Evolutionary conservation across 2,113 vertebrate genomes (phyloP).

Genomic region (Microcebus lehilahytsara): DNA sequence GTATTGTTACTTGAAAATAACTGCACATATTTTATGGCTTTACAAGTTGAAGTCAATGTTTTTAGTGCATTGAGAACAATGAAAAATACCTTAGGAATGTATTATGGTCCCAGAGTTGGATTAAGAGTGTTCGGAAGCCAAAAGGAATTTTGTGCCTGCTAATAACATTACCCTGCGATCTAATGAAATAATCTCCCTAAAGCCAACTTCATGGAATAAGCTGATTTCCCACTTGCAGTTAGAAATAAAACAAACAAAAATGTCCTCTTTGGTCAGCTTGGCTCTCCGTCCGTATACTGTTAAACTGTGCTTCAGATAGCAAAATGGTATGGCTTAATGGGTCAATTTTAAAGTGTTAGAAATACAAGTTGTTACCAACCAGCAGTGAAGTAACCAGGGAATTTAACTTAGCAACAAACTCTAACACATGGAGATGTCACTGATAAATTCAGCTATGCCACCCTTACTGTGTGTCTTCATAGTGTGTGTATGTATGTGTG

Average conservation of each 20-base stretch:
- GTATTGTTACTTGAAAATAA: conserved; percentile 70
- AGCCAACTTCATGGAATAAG: conserved; percentile 59
- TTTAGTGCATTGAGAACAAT: conserved; percentile 70
- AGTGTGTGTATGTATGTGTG: background rate
- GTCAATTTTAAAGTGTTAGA: background rate
- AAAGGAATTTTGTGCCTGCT: conserved; percentile 75
- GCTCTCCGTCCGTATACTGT: background rate
- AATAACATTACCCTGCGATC: conserved; percentile 70
- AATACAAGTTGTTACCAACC: background rate
- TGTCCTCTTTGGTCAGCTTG: conserved; percentile 24
- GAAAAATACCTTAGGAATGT: conserved; percentile 76
- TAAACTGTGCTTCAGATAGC: background rate
- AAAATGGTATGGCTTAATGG: background rate
- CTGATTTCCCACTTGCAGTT: conserved; percentile 66
- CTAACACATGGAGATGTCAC: background rate
- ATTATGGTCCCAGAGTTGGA: conserved; percentile 72
- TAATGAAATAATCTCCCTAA: conserved; percentile 75
- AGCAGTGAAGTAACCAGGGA: background rate
- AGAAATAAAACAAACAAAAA: conserved; percentile 67
- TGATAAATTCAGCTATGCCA: background rate
- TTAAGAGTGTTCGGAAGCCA: conserved; percentile 66
- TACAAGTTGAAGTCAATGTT: conserved; percentile 67
- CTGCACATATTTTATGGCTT: conserved; percentile 73
- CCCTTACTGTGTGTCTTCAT: background rate
- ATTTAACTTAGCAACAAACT: background rate